Base-by-base conservation (phyloP, 2,888 invertebrate species). In the Hipparchia semele region DNA sequence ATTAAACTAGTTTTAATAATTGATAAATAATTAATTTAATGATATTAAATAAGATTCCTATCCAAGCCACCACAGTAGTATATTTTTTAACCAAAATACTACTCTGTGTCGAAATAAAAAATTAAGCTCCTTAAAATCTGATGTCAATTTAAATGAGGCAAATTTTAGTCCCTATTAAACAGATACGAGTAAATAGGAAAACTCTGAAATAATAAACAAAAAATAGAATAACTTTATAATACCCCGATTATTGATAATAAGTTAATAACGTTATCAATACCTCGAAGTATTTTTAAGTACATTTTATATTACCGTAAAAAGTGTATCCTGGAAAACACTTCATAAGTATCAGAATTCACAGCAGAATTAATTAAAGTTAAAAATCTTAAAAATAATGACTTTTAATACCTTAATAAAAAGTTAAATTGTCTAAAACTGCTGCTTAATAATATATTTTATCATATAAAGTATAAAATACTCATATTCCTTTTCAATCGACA, bases 71-170 rank as follows among this genome's bases (percentile, higher is more conserved):
- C 90, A 90, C 90, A 91, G 88, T 81, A 80, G 88, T 86, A 87
- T 83, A 90, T 86, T 90, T 90, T 88, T 76, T 56, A 61, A 71
- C 73, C 73, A 90, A 90, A 91, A 90, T 84, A 83, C 76, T 87
- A 89, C 90, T 84, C 90, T 91, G 88, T 87, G 90, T 81, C 90
- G 78, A 82, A 78, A 76, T 75, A 77, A 59, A 39, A 78, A 59
- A 54, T 33, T 49, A 39, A 33, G 46, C 33, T 58, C 54, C 49
- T 53, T 51, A 23, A 12, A 51, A 68, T 59, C 68, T 71, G 73
- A 73, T 65, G 58, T 58, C 54, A 68, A 72, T 58, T 10, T 23
- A 62, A 64, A 60, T 7, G 4, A 39, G 33, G 46, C 33, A 13
- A 33, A 5, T 59, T 59, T 33, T 59, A 10, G 9, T 0, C 6